Conservation (phyloP, 92 coral and sea anemone genomes). For the Diadumene lineata region DNA sequence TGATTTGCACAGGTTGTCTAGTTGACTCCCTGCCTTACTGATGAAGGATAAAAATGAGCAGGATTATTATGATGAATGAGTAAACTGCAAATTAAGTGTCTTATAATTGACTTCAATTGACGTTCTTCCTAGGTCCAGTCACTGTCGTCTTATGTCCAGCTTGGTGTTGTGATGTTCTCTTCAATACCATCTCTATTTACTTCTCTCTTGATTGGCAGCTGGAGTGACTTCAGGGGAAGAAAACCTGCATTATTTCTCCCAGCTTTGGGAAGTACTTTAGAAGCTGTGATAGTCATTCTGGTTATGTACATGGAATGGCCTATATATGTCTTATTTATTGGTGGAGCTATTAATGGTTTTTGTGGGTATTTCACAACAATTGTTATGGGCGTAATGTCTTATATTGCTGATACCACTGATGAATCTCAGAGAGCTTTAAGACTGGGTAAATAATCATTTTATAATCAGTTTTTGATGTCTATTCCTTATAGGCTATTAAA, state of each 20-base stretch:
- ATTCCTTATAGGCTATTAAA: background rate
- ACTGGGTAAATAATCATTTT: constrained; percentile 38
- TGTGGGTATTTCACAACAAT: constrained; percentile 75
- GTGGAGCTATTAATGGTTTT: constrained; percentile 57
- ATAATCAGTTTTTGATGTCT: background rate
- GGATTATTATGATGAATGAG: no score
- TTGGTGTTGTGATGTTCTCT: constrained; percentile 69
- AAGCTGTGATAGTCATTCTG: constrained; percentile 47
- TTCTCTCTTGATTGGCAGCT: constrained; percentile 66
- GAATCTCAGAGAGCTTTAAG: constrained; percentile 61
- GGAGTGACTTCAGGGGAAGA: constrained; percentile 74
- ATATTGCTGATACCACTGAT: constrained; percentile 76
- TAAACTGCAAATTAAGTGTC: no score
- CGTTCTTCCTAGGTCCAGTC: constrained; percentile 59
- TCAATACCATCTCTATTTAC: constrained; percentile 65
- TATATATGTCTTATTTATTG: constrained; percentile 71
- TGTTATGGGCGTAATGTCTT: constrained; percentile 66
- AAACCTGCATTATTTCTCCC: constrained; percentile 66
- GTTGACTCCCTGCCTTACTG: no score
- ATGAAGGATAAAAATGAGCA: no score
- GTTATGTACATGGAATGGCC: constrained; percentile 72
- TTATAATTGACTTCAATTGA: no score
- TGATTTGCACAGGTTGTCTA: no score
- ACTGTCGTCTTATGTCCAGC: constrained; percentile 57
- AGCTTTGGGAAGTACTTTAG: constrained; percentile 60